phyloP scores from a whole-genome alignment of 1,140 invertebrate species.

The Halictus rubicundus region DNA sequence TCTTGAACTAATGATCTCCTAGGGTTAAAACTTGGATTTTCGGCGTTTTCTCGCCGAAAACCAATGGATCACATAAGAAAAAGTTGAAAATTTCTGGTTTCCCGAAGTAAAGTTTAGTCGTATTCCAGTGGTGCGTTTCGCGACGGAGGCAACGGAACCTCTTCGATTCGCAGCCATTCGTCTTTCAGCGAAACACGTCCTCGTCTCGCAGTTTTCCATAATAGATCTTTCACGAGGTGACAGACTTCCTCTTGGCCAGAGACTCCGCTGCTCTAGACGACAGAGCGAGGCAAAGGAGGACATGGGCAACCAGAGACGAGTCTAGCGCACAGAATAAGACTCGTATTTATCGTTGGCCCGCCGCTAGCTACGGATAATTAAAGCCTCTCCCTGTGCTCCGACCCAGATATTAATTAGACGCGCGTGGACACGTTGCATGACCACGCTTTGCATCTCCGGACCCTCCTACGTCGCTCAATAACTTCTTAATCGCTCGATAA shows the following conservation, averaged over 20 bases:
- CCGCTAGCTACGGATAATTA: slow-evolving; percentile 55
- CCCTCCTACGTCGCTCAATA: background rate
- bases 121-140: too few species aligned
- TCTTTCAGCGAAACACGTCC: too few species aligned
- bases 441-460: background rate
- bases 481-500: too few species aligned
- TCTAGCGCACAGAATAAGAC: slow-evolving; percentile 26
- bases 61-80: too few species aligned
- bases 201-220: background rate
- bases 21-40: too few species aligned
- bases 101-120: too few species aligned
- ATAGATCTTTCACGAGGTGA: background rate
- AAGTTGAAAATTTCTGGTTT: too few species aligned
- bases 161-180: too few species aligned
- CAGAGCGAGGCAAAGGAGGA: background rate
- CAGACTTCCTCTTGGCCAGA: slow-evolving; percentile 11
- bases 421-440: slow-evolving; percentile 35
- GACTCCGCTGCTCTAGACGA: background rate
- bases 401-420: slow-evolving; percentile 60
- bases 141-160: too few species aligned
- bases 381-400: slow-evolving; percentile 51
- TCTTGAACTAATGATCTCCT: too few species aligned
- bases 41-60: too few species aligned
- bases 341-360: slow-evolving; percentile 51
- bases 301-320: background rate